phyloP scores from a whole-genome alignment of 2,888 invertebrate species.

The Mythimna loreyi region DNA sequence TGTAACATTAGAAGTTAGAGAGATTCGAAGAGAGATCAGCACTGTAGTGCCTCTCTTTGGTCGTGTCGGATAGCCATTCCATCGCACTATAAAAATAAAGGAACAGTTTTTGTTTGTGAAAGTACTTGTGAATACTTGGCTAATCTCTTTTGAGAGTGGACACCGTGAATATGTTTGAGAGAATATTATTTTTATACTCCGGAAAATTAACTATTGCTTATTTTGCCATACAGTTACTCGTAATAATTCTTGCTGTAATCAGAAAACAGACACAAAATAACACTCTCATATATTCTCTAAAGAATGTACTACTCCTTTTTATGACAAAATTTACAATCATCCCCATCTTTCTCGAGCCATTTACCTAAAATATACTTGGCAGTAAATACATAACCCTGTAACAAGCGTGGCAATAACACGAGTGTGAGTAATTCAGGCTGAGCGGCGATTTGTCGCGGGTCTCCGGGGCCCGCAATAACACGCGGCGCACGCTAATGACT shows the following conservation, averaged over 20 bases:
- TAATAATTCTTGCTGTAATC: background rate
- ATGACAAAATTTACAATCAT: background rate
- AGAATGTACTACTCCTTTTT: background rate
- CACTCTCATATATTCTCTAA: background rate
- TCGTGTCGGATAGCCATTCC: too few relatives aligned
- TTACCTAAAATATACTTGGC: constrained; percentile 34
- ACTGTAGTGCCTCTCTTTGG: too few relatives aligned
- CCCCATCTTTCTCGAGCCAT: constrained; percentile 23
- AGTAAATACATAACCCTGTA: constrained; percentile 47
- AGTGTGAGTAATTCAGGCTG: constrained; percentile 57
- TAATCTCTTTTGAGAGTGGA: too few relatives aligned
- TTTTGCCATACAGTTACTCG: too few relatives aligned
- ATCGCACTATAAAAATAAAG: too few relatives aligned
- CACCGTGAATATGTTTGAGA: too few relatives aligned
- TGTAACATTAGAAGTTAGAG: too few relatives aligned
- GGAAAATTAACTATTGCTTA: background rate
- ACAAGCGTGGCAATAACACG: constrained; percentile 47
- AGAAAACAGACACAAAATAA: background rate
- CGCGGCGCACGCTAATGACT: constrained; percentile 59
- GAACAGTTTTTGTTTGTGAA: too few relatives aligned
- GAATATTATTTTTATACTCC: too few relatives aligned
- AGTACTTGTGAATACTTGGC: too few relatives aligned
- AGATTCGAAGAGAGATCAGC: too few relatives aligned
- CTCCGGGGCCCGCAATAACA: constrained; percentile 53
- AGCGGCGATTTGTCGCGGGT: constrained; percentile 59